Conservation (phyloP, 2,797 vertebrate species). For the Anabacerthia variegaticeps region DNA sequence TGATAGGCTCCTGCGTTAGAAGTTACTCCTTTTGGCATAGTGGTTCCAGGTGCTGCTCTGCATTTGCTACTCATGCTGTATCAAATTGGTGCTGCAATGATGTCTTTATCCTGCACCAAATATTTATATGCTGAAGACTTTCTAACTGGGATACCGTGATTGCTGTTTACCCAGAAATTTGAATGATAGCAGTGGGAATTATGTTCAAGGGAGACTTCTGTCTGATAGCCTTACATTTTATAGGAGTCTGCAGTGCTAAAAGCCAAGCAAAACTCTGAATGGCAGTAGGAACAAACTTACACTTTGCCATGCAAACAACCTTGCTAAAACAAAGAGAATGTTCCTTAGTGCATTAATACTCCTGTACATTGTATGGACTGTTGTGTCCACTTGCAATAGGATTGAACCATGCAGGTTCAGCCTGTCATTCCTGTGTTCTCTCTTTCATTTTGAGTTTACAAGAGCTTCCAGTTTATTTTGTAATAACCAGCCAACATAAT, state of each 20-base stretch:
- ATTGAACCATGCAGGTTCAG: background rate
- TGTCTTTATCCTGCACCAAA: background rate
- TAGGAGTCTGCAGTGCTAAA: background rate
- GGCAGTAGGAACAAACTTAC: background rate
- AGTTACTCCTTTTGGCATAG: background rate
- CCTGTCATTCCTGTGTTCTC: background rate
- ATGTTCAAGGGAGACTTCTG: background rate
- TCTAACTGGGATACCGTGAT: background rate
- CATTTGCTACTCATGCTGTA: background rate
- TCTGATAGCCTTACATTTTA: background rate
- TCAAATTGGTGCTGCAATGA: background rate
- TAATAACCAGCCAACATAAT: background rate
- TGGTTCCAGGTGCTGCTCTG: background rate
- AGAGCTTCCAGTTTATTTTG: background rate
- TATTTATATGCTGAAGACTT: background rate
- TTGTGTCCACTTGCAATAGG: background rate
- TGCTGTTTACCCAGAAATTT: background rate
- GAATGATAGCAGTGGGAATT: background rate
- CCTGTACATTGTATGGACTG: rapidly evolving
- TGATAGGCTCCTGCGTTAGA: background rate
- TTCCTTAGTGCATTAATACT: background rate
- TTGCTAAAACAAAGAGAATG: background rate
- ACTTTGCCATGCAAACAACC: background rate
- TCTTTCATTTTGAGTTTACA: background rate
- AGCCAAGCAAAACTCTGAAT: background rate